Conservation (phyloP, 2,888 invertebrate species). For the Mythimna pallens region DNA sequence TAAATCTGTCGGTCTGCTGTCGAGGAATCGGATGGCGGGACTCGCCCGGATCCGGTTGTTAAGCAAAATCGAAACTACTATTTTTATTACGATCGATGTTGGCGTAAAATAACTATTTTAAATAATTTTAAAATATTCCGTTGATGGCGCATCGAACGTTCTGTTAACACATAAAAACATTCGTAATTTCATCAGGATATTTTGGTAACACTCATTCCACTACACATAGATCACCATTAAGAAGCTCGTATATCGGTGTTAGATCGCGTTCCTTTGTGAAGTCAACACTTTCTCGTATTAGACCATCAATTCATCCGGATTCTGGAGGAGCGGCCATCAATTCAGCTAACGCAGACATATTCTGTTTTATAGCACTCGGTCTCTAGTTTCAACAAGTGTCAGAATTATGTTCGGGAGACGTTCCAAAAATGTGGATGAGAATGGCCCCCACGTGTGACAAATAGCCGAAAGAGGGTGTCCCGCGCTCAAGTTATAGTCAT, state of each 20-base stretch:
- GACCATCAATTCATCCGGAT: slow-evolving; percentile 56
- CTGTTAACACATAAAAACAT: slow-evolving; percentile 46
- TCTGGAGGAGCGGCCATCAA: slow-evolving; percentile 58
- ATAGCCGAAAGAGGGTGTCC: slow-evolving; percentile 46
- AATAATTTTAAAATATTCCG: slow-evolving; percentile 65
- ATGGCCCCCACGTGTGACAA: slow-evolving; percentile 59
- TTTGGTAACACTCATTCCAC: slow-evolving; percentile 29
- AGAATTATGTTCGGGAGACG: slow-evolving; percentile 67
- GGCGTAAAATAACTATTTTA: slow-evolving; percentile 77
- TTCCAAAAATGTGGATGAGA: slow-evolving; percentile 64
- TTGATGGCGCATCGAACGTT: slow-evolving; percentile 39
- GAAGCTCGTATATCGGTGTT: slow-evolving; percentile 38
- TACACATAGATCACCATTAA: slow-evolving; percentile 43
- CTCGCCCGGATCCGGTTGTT: slow-evolving; percentile 88
- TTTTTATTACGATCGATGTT: slow-evolving; percentile 85
- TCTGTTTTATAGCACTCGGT: slow-evolving; percentile 67
- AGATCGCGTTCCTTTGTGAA: slow-evolving; percentile 44
- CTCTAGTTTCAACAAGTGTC: slow-evolving; percentile 76
- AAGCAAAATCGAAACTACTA: slow-evolving; percentile 84
- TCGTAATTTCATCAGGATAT: slow-evolving; percentile 34
- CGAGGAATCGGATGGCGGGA: slow-evolving; percentile 76
- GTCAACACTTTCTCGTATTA: slow-evolving; percentile 60
- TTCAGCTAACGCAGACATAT: slow-evolving; percentile 64
- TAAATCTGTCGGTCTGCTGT: slow-evolving; percentile 79
- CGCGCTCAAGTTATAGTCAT: slow-evolving; percentile 19